A percentile compares a stretch with the other conserved stretches of the same genome.
These are phyloP conservation scores for Acrocephalus arundinaceus DNA, from an alignment of 2,113 vertebrate genomes.

Conservation along the genomic window DNA sequence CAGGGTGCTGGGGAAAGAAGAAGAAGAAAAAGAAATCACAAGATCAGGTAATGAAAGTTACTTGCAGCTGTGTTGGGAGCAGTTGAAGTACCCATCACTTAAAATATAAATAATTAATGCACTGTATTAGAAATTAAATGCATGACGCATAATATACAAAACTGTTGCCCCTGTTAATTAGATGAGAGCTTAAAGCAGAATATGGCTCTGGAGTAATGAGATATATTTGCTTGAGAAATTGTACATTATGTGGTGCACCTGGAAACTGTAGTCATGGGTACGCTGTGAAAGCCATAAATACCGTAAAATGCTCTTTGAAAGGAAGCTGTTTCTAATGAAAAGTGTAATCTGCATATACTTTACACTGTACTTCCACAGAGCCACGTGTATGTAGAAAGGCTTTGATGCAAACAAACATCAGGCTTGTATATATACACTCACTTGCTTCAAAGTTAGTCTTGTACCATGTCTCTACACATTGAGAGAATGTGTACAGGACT, in stretches of 20 bases:
- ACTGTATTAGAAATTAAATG: background rate
- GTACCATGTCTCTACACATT: background rate
- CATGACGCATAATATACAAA: background rate
- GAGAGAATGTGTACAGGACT: background rate
- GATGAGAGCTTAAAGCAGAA: background rate
- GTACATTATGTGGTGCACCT: background rate
- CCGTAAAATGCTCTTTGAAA: background rate
- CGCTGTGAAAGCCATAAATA: background rate
- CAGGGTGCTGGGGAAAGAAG: slow-evolving; percentile 99
- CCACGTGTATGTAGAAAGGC: background rate
- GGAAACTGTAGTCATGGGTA: background rate
- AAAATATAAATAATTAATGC: background rate
- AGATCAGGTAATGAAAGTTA: slow-evolving; percentile 85
- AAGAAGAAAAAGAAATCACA: slow-evolving; percentile 99
- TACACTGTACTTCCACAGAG: background rate
- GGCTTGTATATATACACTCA: background rate
- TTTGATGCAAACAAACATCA: background rate
- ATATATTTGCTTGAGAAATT: background rate
- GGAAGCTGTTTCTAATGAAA: background rate
- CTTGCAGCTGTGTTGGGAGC: background rate
- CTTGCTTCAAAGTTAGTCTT: background rate
- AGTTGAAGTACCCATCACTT: background rate
- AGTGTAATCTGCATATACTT: background rate
- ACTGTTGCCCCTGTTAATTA: background rate
- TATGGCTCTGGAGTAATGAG: background rate